Evolutionary conservation across 2,113 vertebrate genomes (phyloP).

Genomic region (Hypocryptadius cinnamomeus): DNA sequence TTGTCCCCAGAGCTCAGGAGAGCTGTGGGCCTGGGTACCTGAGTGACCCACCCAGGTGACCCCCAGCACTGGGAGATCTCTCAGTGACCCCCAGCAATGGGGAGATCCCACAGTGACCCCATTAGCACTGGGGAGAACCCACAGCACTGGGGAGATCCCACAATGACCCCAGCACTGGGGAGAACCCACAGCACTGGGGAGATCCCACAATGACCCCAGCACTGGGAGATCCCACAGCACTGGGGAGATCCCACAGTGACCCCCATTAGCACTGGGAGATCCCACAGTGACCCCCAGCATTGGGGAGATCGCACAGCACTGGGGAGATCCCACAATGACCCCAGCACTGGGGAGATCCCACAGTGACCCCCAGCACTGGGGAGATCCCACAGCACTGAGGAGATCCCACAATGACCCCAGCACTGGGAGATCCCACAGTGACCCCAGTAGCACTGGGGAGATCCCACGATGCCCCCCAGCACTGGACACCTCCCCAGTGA

Average conservation of each 20-base stretch:
- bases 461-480: background rate
- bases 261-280: too few species aligned
- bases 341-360: background rate
- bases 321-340: too few species aligned
- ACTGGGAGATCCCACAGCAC: too few species aligned
- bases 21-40: accelerated
- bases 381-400: too few species aligned
- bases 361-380: background rate
- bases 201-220: too few species aligned
- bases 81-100: background rate
- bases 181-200: too few species aligned
- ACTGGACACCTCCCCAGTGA: background rate
- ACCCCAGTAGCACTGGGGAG: background rate
- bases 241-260: too few species aligned
- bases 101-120: background rate
- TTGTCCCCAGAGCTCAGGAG: background rate
- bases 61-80: background rate
- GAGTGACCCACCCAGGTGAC: background rate
- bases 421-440: background rate
- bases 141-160: background rate
- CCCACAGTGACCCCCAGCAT: background rate
- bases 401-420: too few species aligned
- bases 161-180: too few species aligned
- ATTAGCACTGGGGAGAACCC: background rate
- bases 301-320: too few species aligned